phyloP scores from a whole-genome alignment of 2,113 vertebrate genomes.

The Numenius arquata region DNA sequence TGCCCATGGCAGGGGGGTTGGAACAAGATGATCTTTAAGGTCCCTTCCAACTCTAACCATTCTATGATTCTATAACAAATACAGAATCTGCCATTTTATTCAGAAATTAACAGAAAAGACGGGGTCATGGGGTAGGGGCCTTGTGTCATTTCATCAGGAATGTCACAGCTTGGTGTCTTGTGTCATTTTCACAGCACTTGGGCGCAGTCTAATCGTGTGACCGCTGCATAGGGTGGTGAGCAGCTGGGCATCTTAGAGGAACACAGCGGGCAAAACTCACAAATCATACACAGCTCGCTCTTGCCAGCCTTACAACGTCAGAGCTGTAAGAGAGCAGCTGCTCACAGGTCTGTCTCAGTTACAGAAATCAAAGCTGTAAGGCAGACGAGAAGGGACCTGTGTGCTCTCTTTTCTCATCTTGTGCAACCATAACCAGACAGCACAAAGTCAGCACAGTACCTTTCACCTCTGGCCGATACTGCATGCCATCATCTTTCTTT shows the following conservation, averaged over 20 bases:
- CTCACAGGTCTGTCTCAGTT: neutral
- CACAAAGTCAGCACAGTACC: conserved; percentile 59
- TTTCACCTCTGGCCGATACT: conserved; percentile 82
- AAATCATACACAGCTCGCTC: neutral
- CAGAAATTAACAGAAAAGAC: neutral
- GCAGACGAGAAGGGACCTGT: neutral
- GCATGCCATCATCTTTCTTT: conserved; percentile 83
- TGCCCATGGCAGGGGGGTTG: too few relatives aligned
- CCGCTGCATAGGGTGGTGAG: neutral
- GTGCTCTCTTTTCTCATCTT: neutral
- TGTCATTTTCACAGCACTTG: neutral
- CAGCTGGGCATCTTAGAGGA: neutral
- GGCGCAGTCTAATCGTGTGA: neutral
- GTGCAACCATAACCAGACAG: neutral
- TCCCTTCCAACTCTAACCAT: too few relatives aligned
- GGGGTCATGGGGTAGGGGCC: neutral
- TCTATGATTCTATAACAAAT: neutral
- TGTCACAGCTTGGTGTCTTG: neutral
- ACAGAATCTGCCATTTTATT: neutral
- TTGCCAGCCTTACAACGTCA: neutral
- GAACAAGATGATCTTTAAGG: too few relatives aligned
- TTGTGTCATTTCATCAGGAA: neutral
- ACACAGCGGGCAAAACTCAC: neutral
- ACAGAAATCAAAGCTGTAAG: neutral
- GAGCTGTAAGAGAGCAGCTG: neutral